These are phyloP conservation scores for Pristionchus japonicus DNA, from an alignment of 2,888 invertebrate genomes.

Conservation along the genomic window DNA sequence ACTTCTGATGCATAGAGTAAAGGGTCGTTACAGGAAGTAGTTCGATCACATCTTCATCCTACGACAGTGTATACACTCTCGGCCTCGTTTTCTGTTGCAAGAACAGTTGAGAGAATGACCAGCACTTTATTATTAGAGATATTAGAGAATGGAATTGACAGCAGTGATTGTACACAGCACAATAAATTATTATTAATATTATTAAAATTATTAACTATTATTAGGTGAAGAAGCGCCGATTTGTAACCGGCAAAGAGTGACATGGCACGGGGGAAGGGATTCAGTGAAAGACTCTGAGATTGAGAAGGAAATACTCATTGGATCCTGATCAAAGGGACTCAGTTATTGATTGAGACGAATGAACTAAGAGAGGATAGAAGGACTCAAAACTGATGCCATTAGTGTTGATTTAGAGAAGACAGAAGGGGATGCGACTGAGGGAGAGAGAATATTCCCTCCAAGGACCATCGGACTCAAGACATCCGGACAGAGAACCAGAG, in stretches of 20 bases:
- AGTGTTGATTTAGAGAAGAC: constrained; percentile 44
- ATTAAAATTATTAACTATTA: not conserved
- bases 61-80: constrained; percentile 25
- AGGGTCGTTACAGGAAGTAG: not conserved
- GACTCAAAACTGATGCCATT: constrained; percentile 47
- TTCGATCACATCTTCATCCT: not conserved
- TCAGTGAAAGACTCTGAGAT: not conserved
- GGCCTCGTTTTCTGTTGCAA: constrained; percentile 38
- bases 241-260: not conserved
- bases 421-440: constrained; percentile 45
- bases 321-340: not conserved
- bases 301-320: not conserved
- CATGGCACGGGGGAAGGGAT: not conserved
- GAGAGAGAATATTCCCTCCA: constrained; percentile 48
- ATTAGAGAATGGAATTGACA: constrained; percentile 10
- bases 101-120: not conserved
- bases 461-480: constrained; percentile 45
- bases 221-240: constrained; percentile 15
- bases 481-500: constrained; percentile 46
- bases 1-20: too few relatives aligned
- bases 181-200: not conserved
- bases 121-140: not conserved
- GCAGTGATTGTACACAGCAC: not conserved
- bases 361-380: constrained; percentile 40
- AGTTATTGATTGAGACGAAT: not conserved